Evolutionary conservation across 2,888 invertebrate species (phyloP).

Genomic region (Molanna angustata): DNA sequence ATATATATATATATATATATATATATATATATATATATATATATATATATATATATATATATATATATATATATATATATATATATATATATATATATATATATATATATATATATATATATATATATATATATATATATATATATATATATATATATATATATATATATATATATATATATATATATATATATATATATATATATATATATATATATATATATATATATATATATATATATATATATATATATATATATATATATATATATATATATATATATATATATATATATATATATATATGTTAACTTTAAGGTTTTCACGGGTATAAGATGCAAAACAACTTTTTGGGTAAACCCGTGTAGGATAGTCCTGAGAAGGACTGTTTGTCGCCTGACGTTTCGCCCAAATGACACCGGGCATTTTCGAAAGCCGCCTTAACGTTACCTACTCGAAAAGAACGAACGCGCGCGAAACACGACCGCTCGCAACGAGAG

Average conservation of each 20-base stretch:
- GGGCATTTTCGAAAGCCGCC: too few species aligned
- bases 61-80: slow-evolving; percentile 7
- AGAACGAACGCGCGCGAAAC: too few species aligned
- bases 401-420: too few species aligned
- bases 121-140: slow-evolving; percentile 7
- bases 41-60: neutral
- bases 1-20: slow-evolving; percentile 7
- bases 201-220: slow-evolving; percentile 7
- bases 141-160: slow-evolving; percentile 7
- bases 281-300: too few species aligned
- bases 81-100: slow-evolving; percentile 7
- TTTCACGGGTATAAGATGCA: too few species aligned
- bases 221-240: slow-evolving; percentile 4
- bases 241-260: neutral
- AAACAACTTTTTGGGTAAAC: too few species aligned
- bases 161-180: slow-evolving; percentile 7
- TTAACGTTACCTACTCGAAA: too few species aligned
- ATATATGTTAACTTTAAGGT: too few species aligned
- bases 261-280: too few species aligned
- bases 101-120: slow-evolving; percentile 7
- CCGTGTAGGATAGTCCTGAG: too few species aligned
- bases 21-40: neutral
- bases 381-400: too few species aligned
- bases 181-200: slow-evolving; percentile 7
- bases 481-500: too few species aligned